Conservation (phyloP, 1,140 invertebrate species). For the Bradysia coprophila region DNA sequence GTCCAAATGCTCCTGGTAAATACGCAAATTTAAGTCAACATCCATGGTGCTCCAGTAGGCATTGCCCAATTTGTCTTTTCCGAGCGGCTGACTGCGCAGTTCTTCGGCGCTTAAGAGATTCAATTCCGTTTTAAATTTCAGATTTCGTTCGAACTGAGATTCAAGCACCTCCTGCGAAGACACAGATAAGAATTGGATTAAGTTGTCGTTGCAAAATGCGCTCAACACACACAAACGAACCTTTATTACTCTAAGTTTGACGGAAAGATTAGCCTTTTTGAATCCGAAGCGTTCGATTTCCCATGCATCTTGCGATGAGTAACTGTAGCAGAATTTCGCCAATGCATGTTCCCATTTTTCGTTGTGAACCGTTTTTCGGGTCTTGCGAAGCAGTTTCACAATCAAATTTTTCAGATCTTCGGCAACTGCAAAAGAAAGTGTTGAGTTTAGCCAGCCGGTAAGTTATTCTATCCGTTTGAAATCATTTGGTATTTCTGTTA, state of each 20-base stretch:
- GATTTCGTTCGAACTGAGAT: slow-evolving; percentile 85
- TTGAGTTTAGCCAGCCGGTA: slow-evolving; percentile 15
- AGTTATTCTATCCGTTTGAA: slow-evolving; percentile 14
- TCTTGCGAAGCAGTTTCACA: slow-evolving; percentile 73
- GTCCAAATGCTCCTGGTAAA: slow-evolving; percentile 89
- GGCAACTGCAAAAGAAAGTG: slow-evolving; percentile 47
- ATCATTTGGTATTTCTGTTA: slow-evolving; percentile 20
- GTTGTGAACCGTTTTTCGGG: slow-evolving; percentile 60
- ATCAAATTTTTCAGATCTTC: slow-evolving; percentile 66
- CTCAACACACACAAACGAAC: slow-evolving; percentile 16
- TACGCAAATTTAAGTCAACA: slow-evolving; percentile 66
- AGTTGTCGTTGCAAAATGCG: slow-evolving; percentile 1
- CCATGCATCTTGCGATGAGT: slow-evolving; percentile 79
- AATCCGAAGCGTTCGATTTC: slow-evolving; percentile 92
- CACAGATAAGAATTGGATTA: slow-evolving; percentile 7
- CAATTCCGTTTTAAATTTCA: slow-evolving; percentile 82
- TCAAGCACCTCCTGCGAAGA: slow-evolving; percentile 65
- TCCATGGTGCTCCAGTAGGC: slow-evolving; percentile 89
- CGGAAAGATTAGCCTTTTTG: slow-evolving; percentile 69
- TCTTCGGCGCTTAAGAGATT: slow-evolving; percentile 63
- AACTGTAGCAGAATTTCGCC: slow-evolving; percentile 80
- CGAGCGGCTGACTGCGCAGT: slow-evolving; percentile 69
- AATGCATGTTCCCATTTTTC: slow-evolving; percentile 83
- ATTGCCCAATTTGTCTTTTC: slow-evolving; percentile 73
- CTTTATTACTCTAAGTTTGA: slow-evolving; percentile 81